phyloP scores from a whole-genome alignment of 2,888 invertebrate species.

The Sepioteuthis lessoniana region DNA sequence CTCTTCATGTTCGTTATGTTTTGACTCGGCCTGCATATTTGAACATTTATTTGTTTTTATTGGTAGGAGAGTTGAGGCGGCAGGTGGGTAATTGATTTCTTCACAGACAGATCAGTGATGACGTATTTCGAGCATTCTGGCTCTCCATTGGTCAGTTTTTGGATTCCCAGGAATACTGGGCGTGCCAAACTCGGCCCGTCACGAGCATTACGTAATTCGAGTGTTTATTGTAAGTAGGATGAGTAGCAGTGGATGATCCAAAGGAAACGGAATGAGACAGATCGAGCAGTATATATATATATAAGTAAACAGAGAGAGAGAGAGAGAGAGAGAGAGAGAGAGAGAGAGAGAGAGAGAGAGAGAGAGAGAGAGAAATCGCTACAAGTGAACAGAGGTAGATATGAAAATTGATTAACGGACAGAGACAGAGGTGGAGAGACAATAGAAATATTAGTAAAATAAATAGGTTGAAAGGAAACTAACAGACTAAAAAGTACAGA shows the following conservation, averaged over 20 bases:
- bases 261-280: neutral
- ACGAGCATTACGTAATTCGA: neutral
- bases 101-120: neutral
- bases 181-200: neutral
- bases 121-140: neutral
- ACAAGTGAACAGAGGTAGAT: no score
- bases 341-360: no score
- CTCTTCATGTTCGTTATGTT: neutral
- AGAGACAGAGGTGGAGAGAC: no score
- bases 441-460: no score
- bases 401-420: no score
- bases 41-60: neutral
- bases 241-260: neutral
- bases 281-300: no score
- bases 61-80: neutral
- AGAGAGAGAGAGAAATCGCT: no score
- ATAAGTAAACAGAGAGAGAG: no score
- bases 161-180: neutral
- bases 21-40: neutral
- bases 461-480: no score
- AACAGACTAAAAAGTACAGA: no score
- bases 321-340: no score
- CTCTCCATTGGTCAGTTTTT: conserved; percentile 18
- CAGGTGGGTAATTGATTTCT: neutral
- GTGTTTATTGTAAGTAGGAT: neutral